Base-by-base conservation (phyloP, 2,888 invertebrate genomes). In the Pterobdella sp. region DNA sequence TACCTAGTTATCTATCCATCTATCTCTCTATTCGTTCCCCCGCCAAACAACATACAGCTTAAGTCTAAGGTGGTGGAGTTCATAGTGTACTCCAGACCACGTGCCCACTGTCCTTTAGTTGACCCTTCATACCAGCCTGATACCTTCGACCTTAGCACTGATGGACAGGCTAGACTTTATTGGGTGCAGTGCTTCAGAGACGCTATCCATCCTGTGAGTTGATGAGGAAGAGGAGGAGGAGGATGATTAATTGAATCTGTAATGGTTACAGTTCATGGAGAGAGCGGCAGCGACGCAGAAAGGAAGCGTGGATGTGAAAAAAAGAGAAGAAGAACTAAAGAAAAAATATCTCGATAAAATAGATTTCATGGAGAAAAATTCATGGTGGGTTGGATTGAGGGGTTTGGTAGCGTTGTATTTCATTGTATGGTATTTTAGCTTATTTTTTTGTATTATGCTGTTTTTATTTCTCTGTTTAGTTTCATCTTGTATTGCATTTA, bases 101-200 rank as follows among this genome's bases (percentile, higher is more conserved):
- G 90, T 72, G 85, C 86, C 7, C 87, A 86, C 77, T 91, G 91
- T 81, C 90, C 91, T 7, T 85, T 96, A 78, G 89, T 92, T 84
- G 89, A 90, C 72, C 86, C 87, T 78, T 87, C 88, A 80, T 96
- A 96, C 86, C 88, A 88, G 82, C 93, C 96, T 0, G 96, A 97
- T 84, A 93, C 93, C 37, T 89, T 94, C 77, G 93, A 96, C 85
- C 87, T 97, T 74, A 88, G 90, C 75, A 88, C 88, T 79, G 93
- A 96, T 83, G 87, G 87, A 77, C 90, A 91, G 81, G 95, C 94
- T 22, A 88, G 88, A 76, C 86, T 87, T 68, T 96, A 95, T 84
- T 97, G 96, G 96, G 87, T 96, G 67, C 88, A 89, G 76, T 93
- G 94, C 83, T 91, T 96, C 82, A 90, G 92, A 82, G 90, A 84